Percentiles rank a stretch among this genome's conserved stretches.
Evolutionary conservation across 2,113 vertebrate genomes (phyloP).

Genomic region (Grallaria varia): DNA sequence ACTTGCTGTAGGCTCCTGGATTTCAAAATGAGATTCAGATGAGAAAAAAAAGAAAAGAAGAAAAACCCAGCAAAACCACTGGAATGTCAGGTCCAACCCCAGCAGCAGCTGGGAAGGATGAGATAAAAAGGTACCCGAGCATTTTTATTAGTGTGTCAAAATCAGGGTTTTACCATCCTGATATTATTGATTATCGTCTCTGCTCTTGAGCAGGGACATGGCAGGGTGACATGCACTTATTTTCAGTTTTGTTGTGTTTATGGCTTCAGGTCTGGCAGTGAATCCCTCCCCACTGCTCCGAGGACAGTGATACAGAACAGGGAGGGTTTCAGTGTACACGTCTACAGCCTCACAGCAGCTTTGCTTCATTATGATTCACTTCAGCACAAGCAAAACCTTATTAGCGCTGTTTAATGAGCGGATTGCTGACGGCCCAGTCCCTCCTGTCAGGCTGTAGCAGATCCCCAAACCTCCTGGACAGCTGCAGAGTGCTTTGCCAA

Average conservation of each 20-base stretch:
- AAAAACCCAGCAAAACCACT: neutral
- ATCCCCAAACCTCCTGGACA: neutral
- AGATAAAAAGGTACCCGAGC: neutral
- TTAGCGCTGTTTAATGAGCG: accelerated
- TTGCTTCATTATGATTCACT: neutral
- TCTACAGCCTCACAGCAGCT: neutral
- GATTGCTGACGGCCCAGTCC: neutral
- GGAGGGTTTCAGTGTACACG: neutral
- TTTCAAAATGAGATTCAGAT: constrained; percentile 20
- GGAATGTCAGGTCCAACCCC: neutral
- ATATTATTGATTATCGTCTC: neutral
- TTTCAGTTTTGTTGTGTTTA: accelerated
- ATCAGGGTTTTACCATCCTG: neutral
- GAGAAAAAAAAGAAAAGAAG: neutral
- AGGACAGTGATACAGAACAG: accelerated
- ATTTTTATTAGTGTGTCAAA: neutral
- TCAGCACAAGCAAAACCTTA: neutral
- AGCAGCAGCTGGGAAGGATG: neutral
- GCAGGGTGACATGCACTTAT: neutral
- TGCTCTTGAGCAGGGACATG: neutral
- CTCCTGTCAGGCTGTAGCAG: neutral
- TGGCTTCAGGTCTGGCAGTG: neutral
- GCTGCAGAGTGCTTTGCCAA: neutral
- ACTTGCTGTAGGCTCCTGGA: neutral
- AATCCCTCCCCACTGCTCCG: neutral